Base-by-base conservation (phyloP, 2,797 vertebrate genomes). In the Gallinago nigripennis region DNA sequence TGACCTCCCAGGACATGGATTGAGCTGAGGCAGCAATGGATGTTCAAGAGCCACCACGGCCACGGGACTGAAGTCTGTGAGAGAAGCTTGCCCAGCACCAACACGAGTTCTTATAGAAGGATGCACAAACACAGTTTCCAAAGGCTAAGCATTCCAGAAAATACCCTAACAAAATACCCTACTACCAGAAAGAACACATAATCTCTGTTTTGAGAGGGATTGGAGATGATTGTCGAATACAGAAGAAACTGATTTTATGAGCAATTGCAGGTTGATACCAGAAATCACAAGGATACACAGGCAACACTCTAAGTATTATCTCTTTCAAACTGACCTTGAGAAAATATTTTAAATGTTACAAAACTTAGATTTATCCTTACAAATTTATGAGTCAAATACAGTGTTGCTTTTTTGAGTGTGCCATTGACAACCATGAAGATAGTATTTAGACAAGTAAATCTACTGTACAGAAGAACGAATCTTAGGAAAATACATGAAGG, bases 1-100 rank as follows among this genome's bases (percentile, higher is more conserved):
- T 13, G 8, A 31, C 15, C 27, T 82, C 14, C 30, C 51, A 65
- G 23, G 41, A 51, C 43, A 75, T 41, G 37, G 10, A 27, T 9
- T 51, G 30, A 46, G 30, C 23, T 64, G 39, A 78, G 39, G 14
- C 17, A 65, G 35, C 41, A 39, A 54, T 6, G 21, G 43, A 60
- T 1, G 0, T 31, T 24, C 33, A 83, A 37, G 25, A 64, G 41
- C 39, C 30, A 65, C 39, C 9, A 14, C 0, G 1, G n/a, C 27
- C 53, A 37, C 8, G n/a, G 10, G 37, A 70, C 73, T 53, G 48
- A 53, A 27, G 23, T n/a, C 16, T 68, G 21, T 50, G 57, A 79
- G 18, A 68, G 43, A 57, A 48, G 28, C 25, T 66, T 54, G 33
- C 16, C 37, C 33, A 63, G 33, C 9, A 71, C 20, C 48, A 41